These are phyloP conservation scores for Benitochromis conjunctus DNA, from an alignment of 2,113 vertebrate species.

Conservation along the genomic window DNA sequence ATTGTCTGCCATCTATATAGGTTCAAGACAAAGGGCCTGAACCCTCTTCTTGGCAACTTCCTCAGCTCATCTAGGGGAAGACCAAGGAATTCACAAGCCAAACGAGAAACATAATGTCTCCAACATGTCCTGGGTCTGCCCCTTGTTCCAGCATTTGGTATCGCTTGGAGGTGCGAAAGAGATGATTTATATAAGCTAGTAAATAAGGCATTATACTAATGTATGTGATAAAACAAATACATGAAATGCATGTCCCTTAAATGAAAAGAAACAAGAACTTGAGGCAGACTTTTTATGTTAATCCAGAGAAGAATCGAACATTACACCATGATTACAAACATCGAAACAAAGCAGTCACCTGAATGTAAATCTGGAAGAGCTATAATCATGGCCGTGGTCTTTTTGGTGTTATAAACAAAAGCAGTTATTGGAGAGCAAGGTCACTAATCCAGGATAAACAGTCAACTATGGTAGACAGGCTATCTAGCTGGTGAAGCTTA, in stretches of 20 bases:
- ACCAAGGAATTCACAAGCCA: not conserved
- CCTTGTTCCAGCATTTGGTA: not conserved
- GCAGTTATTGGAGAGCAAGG: not conserved
- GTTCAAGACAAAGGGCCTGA: not conserved
- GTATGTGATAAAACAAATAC: not conserved
- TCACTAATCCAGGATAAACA: too few relatives aligned
- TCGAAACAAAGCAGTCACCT: too few relatives aligned
- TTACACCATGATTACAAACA: too few relatives aligned
- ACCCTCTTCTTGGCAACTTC: not conserved
- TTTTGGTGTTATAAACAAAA: too few relatives aligned
- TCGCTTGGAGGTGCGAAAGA: not conserved
- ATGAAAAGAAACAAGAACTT: too few relatives aligned
- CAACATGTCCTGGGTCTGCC: not conserved
- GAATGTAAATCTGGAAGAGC: too few relatives aligned
- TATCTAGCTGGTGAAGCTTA: too few relatives aligned
- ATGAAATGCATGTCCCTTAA: not conserved
- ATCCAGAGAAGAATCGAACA: too few relatives aligned
- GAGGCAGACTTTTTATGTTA: too few relatives aligned
- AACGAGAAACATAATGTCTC: not conserved
- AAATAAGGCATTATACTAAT: not conserved
- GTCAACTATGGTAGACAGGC: too few relatives aligned
- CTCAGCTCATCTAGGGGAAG: not conserved
- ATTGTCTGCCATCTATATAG: not conserved
- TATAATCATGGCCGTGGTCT: too few relatives aligned
- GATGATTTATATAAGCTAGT: not conserved